Base-by-base conservation (phyloP, 2,888 invertebrate species). In the Erebia epiphron region DNA sequence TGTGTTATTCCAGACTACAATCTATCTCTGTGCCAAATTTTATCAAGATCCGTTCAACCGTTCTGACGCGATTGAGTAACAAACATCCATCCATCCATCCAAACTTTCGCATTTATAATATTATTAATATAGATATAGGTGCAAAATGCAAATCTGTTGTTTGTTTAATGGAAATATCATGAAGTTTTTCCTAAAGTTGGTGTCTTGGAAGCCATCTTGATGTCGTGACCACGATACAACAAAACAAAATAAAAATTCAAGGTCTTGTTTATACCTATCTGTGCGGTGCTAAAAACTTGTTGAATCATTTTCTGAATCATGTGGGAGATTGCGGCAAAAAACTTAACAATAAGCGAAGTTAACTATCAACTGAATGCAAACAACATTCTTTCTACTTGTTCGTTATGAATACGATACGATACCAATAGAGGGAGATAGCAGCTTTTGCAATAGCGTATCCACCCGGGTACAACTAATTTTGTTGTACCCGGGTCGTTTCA, bases 291-390 rank as follows among this genome's bases (percentile, higher is more conserved):
- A 58, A 67, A 67, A 72, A 72, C 67, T 14, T 64, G 72, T 72
- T 69, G 73, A 73, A 61, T 72, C 70, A 74, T 58, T 46, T 35
- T 58, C 54, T 70, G 57, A 70, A 58, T 60, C 62, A 72, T 60
- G 66, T 72, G 70, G 68, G 74, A 69, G 72, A 63, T 66, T 68
- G 66, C 58, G 35, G 68, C 68, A 60, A 73, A 73, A 61, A 73
- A 73, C 68, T 68, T 73, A 73, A 73, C 73, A 73, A 73, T 73
- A 50, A 64, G 52, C 57, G 46, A 41, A 64, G 64, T 68, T 57
- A 66, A 62, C 49, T 56, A 62, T 57, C 50, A 46, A 52, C 18
- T 52, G 43, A 57, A 67, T 67, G 50, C 58, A 62, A 72, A 69
- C 41, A 54, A 16, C 58, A 63, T 54, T 63, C 69, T 63, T 69